phyloP scores from a whole-genome alignment of 2,888 invertebrate genomes.

The Rotaria sp. region DNA sequence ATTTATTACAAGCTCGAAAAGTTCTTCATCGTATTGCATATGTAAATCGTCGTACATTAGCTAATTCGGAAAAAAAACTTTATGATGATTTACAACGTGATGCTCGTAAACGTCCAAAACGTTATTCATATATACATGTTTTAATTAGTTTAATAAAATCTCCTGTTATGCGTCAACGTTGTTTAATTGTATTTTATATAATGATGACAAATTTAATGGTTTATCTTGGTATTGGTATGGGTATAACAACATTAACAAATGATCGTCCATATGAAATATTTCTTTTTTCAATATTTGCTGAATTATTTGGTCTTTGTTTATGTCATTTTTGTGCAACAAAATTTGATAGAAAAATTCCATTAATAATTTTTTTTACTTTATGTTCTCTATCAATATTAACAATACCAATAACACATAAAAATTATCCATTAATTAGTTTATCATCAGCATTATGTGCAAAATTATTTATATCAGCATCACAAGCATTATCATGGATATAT shows the following conservation, averaged over 20 bases:
- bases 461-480: constrained; percentile 36
- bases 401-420: constrained; percentile 28
- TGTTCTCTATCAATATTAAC: constrained; percentile 30
- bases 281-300: background rate
- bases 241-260: constrained; percentile 25
- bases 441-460: constrained; percentile 29
- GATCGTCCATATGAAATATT: background rate
- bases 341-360: constrained; percentile 32
- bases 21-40: constrained; percentile 26
- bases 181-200: constrained; percentile 36
- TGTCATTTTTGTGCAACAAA: constrained; percentile 35
- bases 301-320: constrained; percentile 31
- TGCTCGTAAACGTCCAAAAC: background rate
- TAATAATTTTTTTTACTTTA: constrained; percentile 30
- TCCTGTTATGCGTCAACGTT: constrained; percentile 32
- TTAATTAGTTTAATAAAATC: constrained; percentile 35
- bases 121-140: constrained; percentile 32
- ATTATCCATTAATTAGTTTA: constrained; percentile 19
- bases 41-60: constrained; percentile 26
- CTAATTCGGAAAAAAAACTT: background rate
- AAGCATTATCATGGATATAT: constrained; percentile 36
- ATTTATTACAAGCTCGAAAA: constrained; percentile 31
- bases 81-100: constrained; percentile 18
- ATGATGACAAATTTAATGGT: constrained; percentile 34
- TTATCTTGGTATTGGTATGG: constrained; percentile 38